Conservation (phyloP, 2,797 vertebrate species). For the Hydrocynus forskahlii region DNA sequence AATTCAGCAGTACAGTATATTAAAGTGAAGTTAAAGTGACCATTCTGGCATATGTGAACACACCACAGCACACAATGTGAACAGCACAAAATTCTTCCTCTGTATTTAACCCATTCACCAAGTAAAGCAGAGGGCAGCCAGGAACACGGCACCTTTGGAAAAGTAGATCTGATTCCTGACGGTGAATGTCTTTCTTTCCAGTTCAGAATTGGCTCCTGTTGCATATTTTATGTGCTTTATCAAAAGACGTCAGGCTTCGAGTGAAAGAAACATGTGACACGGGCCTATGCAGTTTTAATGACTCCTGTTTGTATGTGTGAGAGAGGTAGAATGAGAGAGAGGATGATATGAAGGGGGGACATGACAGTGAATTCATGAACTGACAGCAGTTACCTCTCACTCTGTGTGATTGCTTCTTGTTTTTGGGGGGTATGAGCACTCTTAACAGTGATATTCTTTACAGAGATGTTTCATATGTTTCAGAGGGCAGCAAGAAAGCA, state of each 20-base stretch:
- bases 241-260: conserved; percentile 50
- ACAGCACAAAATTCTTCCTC: no score
- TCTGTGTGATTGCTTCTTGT: not conserved
- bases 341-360: conserved; percentile 8
- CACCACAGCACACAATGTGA: no score
- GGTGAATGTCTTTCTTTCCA: conserved; percentile 23
- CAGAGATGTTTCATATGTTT: conserved; percentile 15
- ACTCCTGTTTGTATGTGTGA: not conserved
- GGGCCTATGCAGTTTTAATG: conserved; percentile 50
- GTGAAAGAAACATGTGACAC: conserved; percentile 36
- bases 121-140: no score
- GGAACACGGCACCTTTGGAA: not conserved
- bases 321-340: conserved; percentile 4
- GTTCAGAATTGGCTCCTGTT: conserved; percentile 35
- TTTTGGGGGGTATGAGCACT: not conserved
- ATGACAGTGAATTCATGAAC: conserved; percentile 7
- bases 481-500: conserved; percentile 39
- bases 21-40: no score
- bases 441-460: not conserved
- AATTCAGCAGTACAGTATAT: not conserved
- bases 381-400: not conserved
- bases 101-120: no score
- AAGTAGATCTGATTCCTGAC: conserved; percentile 25
- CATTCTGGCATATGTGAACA: no score
- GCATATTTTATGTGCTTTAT: conserved; percentile 49